Evolutionary conservation across 2,888 invertebrate species (phyloP).

Genomic region (Antheraea assamensis): DNA sequence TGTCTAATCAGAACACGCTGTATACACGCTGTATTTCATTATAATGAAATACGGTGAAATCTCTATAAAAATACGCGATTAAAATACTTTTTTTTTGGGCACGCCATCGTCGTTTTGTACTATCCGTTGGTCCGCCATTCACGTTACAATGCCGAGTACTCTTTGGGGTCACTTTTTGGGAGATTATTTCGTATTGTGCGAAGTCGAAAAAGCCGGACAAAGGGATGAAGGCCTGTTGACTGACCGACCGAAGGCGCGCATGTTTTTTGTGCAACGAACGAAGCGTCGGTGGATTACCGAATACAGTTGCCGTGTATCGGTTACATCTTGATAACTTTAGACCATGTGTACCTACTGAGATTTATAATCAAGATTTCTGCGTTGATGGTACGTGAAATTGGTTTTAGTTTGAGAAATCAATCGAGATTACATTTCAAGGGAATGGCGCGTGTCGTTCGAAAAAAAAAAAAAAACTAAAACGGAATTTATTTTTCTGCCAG

Average conservation of each 20-base stretch:
- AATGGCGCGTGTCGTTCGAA: conserved; percentile 16
- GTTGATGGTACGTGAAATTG: conserved; percentile 64
- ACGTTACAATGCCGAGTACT: conserved; percentile 62
- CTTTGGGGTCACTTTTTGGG: conserved; percentile 81
- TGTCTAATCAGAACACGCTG: conserved; percentile 43
- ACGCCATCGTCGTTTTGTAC: conserved; percentile 49
- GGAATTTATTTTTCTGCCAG: background rate
- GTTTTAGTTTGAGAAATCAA: conserved; percentile 39
- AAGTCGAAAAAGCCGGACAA: conserved; percentile 71
- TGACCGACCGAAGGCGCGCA: conserved; percentile 49
- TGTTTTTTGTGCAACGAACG: conserved; percentile 24
- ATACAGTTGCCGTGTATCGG: conserved; percentile 15
- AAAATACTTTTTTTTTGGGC: conserved; percentile 52
- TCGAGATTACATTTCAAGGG: conserved; percentile 25
- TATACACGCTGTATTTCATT: no score
- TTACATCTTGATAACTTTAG: conserved; percentile 39
- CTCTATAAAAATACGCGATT: conserved; percentile 59
- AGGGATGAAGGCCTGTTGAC: conserved; percentile 66
- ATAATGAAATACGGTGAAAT: conserved; percentile 48
- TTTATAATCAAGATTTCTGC: conserved; percentile 32
- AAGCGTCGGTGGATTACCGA: conserved; percentile 30
- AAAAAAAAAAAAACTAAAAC: background rate
- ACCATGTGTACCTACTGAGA: conserved; percentile 25
- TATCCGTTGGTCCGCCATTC: conserved; percentile 53
- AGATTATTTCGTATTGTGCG: conserved; percentile 74